Evolutionary conservation across 2,113 vertebrate species (phyloP).

Genomic region (Propithecus coquereli): DNA sequence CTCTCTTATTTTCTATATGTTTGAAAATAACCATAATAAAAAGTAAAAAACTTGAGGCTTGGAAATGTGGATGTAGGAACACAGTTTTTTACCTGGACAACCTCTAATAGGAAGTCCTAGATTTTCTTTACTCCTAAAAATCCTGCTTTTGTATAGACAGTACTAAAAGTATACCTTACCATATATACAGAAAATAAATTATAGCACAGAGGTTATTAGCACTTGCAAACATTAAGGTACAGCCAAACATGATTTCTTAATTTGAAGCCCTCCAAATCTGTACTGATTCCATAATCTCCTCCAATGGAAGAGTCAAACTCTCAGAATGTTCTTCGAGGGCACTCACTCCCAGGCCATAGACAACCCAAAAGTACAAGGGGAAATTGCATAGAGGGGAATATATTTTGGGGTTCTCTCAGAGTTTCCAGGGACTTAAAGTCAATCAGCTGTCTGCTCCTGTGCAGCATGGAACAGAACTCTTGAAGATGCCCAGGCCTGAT

Average conservation of each 20-base stretch:
- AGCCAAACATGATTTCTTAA: not conserved
- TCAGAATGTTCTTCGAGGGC: not conserved
- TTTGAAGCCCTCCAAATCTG: not conserved
- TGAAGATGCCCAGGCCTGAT: not conserved
- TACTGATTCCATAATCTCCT: not conserved
- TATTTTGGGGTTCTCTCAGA: not conserved
- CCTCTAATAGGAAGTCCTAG: not conserved
- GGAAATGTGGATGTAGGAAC: not conserved
- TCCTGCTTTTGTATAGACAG: not conserved
- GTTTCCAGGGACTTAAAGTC: not conserved
- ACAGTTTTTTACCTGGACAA: not conserved
- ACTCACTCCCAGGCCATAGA: not conserved
- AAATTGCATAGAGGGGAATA: not conserved
- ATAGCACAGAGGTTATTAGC: not conserved
- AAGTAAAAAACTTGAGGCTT: not conserved
- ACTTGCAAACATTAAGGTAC: not conserved
- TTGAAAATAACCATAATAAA: not conserved
- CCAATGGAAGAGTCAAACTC: not conserved
- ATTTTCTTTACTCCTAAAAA: not conserved
- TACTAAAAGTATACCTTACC: not conserved
- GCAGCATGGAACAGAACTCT: not conserved
- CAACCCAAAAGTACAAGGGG: not conserved
- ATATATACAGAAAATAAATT: not conserved
- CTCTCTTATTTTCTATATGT: not conserved
- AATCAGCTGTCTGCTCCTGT: not conserved